Conservation (phyloP, 2,113 vertebrate genomes). For the Numenius arquata region DNA sequence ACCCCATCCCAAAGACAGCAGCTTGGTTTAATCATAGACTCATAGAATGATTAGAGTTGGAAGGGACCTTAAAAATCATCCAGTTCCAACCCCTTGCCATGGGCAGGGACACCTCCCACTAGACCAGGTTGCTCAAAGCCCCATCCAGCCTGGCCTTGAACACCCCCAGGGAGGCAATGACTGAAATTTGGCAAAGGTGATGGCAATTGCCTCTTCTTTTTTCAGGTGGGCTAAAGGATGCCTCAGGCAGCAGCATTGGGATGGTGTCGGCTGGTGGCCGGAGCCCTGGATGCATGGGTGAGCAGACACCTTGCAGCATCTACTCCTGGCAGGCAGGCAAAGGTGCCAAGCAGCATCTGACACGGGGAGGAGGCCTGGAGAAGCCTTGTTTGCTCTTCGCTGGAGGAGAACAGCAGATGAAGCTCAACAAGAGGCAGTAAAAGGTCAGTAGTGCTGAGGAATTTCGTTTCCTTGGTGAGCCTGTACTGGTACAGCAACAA, state of each 20-base stretch:
- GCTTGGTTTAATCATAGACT: not conserved
- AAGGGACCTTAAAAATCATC: too few species aligned
- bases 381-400: not conserved
- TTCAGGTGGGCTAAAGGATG: not conserved
- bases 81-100: too few species aligned
- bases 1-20: not conserved
- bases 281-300: not conserved
- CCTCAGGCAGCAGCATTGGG: not conserved
- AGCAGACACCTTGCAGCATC: not conserved
- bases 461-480: not conserved
- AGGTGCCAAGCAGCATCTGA: not conserved
- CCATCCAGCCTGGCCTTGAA: too few species aligned
- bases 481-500: fast-evolving
- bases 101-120: too few species aligned
- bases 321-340: not conserved
- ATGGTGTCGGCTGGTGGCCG: not conserved
- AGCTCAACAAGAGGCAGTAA: not conserved
- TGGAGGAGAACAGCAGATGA: not conserved
- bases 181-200: not conserved
- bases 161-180: not conserved
- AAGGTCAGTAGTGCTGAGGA: not conserved
- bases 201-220: not conserved
- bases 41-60: too few species aligned
- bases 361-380: not conserved
- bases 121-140: too few species aligned